Evolutionary conservation across 2,888 invertebrate genomes (phyloP).

Genomic region (Nebria brevicollis): DNA sequence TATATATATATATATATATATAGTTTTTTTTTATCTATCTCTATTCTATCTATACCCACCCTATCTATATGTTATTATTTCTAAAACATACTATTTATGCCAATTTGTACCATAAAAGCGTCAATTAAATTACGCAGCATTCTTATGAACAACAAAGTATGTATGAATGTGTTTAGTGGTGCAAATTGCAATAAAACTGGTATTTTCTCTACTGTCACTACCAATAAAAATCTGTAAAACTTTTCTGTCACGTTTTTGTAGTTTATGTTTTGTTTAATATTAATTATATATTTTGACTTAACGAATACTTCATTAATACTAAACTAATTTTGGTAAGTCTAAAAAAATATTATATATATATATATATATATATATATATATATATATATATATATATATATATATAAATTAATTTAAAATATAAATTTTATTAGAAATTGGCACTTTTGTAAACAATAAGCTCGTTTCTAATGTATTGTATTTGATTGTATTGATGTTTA

Average conservation of each 20-base stretch:
- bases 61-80: no score
- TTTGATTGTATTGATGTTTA: neutral
- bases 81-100: no score
- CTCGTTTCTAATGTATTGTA: neutral
- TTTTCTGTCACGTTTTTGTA: neutral
- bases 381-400: no score
- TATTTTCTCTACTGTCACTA: conserved; percentile 1
- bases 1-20: no score
- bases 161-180: no score
- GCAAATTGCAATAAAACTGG: neutral
- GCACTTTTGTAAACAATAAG: neutral
- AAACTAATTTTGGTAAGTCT: neutral
- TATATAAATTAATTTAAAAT: no score
- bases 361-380: no score
- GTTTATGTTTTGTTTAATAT: neutral
- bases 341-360: neutral
- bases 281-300: neutral
- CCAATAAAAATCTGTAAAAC: neutral
- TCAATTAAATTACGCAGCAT: no score
- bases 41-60: no score
- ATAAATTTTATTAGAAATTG: neutral
- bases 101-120: no score
- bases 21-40: no score
- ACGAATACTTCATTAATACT: neutral
- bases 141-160: no score